A percentile compares a stretch with the other conserved stretches of the same genome.
phyloP scores from a whole-genome alignment of 2,797 vertebrate genomes.

The Oryzias dopingdopingensis region DNA sequence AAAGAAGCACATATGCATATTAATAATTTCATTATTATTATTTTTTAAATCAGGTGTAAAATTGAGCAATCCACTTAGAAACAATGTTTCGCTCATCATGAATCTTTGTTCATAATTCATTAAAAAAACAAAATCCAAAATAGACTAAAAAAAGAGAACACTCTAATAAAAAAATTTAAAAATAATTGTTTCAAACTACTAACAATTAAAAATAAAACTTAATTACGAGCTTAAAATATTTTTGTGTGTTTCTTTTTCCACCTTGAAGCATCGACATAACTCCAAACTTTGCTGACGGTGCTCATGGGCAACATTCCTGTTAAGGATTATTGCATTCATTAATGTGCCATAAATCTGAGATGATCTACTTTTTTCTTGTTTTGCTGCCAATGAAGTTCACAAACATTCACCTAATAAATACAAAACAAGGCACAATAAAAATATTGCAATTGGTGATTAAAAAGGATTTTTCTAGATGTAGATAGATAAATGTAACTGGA shows the following conservation, averaged over 20 bases:
- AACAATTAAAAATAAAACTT: too few relatives aligned
- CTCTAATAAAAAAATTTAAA: too few relatives aligned
- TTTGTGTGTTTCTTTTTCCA: constrained; percentile 59
- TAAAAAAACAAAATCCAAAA: neutral
- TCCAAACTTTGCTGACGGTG: constrained; percentile 37
- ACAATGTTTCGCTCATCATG: neutral
- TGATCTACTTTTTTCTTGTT: neutral
- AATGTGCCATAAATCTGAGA: too few relatives aligned
- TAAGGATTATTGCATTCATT: neutral
- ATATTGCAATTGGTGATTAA: too few relatives aligned
- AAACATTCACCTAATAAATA: too few relatives aligned
- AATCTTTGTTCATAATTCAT: neutral
- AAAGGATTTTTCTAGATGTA: neutral
- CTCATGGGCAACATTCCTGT: constrained; percentile 33
- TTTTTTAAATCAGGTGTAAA: too few relatives aligned
- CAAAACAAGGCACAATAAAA: too few relatives aligned
- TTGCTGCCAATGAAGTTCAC: neutral
- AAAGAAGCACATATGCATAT: constrained; percentile 57
- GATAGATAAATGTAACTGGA: neutral
- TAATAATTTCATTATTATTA: neutral
- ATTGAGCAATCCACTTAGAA: neutral
- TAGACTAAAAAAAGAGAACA: too few relatives aligned
- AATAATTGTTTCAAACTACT: too few relatives aligned
- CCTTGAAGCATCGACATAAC: constrained; percentile 9
- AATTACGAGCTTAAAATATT: too few relatives aligned